Evolutionary conservation across 1,140 invertebrate species (phyloP), one percentile per base, ranked within the genome.

Genomic region (Bursaphelenchus mucronatus): DNA sequence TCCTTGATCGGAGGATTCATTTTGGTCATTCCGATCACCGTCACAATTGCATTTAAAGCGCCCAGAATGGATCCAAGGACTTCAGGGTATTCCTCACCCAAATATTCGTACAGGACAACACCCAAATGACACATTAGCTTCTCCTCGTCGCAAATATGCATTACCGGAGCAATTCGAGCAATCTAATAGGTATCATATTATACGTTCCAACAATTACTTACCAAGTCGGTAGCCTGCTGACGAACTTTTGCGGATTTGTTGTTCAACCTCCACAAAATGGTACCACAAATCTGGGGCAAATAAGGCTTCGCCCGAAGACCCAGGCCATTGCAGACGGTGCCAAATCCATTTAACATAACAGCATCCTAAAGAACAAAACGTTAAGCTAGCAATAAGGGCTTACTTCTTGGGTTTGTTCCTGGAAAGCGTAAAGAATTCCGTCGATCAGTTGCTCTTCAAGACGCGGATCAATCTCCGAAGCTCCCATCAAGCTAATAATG

Each of bases 1-100:
- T 99, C 96, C 85, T 99, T 99, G 68, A 99, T 99, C 3, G 95
- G 95, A 6, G 96, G 96, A 6, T 93, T 98, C 95, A 99, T 99
- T 85, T 98, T 98, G 0, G 94, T 97, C 95, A 99, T 98, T 76
- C 95, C 94, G 82, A 99, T 98, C 3, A 99, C 96, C 84, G 97
- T 98, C 0, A 98, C 94, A 76, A 99, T 99, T 0, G 90, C 92
- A 84, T 98, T 98, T 0, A 99, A 83, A 0, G 95, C 96, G 1
- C 94, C 96, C 6, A 99, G 85, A 82, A 99, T 99, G 49, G 92
- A 96, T 61, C 96, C 96, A 62, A 99, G 82, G 30, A 99, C 96
- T 85, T 99, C 96, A 0, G 96, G 96, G 82, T 99, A 99, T 83
- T 99, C 95, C 85, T 99, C 96, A 71, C 96, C 96, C 68, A 99